Conservation (phyloP, 2,797 vertebrate species). For the Erpetoichthys calabaricus region DNA sequence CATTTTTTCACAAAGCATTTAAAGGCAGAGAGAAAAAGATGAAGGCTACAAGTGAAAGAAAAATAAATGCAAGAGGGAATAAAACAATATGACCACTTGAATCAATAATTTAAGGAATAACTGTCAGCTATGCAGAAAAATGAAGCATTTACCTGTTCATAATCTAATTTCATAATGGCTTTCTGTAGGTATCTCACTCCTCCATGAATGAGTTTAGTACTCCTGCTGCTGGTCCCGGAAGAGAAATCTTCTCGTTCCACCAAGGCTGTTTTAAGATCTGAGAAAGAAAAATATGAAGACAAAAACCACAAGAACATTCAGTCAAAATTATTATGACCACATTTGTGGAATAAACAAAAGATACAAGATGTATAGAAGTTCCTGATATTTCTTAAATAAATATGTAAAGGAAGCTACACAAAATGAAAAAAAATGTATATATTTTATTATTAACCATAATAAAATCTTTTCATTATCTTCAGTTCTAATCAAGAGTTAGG, state of each 20-base stretch:
- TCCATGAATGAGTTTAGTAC: constrained; percentile 87
- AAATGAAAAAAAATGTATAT: too few species aligned
- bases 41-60: constrained; percentile 55
- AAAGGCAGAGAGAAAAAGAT: constrained; percentile 35
- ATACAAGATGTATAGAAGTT: too few species aligned
- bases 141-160: constrained; percentile 97
- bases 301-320: constrained; percentile 37
- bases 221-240: constrained; percentile 83
- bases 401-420: too few species aligned
- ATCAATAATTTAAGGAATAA: constrained; percentile 65
- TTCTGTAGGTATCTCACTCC: constrained; percentile 96
- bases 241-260: constrained; percentile 86
- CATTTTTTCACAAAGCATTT: too few species aligned
- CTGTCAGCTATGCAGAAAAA: constrained; percentile 66
- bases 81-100: constrained; percentile 71
- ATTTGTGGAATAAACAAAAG: too few species aligned
- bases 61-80: constrained; percentile 62
- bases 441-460: too few species aligned
- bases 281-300: constrained; percentile 61
- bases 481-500: too few species aligned
- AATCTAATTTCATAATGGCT: constrained; percentile 93
- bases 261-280: constrained; percentile 84
- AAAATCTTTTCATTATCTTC: too few species aligned
- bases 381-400: too few species aligned
- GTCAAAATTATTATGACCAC: too few species aligned